These are phyloP conservation scores for Tenthredo amoena DNA, from an alignment of 2,888 invertebrate species.

Conservation along the genomic window DNA sequence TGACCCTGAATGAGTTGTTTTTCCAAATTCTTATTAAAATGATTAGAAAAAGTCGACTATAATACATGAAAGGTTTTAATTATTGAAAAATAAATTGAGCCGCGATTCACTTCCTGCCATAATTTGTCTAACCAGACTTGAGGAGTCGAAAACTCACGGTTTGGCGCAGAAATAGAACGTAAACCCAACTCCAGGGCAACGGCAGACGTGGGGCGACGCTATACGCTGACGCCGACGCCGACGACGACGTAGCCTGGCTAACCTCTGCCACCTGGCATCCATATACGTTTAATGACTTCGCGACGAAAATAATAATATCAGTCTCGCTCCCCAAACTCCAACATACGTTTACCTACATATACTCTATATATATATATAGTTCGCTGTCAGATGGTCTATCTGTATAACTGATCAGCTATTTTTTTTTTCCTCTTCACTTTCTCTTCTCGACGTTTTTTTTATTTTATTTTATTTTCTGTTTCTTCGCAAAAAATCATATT, in stretches of 20 bases:
- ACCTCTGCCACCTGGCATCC: constrained; percentile 49
- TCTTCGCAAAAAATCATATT: background rate
- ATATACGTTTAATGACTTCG: constrained; percentile 50
- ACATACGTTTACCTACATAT: background rate
- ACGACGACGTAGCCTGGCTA: background rate
- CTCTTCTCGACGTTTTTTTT: background rate
- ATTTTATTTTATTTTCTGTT: background rate
- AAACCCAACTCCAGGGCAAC: constrained; percentile 5
- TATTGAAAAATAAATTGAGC: constrained; percentile 8
- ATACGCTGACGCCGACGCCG: background rate
- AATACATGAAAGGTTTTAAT: background rate
- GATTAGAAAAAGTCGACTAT: background rate
- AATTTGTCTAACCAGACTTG: constrained; percentile 43
- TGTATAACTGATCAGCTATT: background rate
- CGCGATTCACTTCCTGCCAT: constrained; percentile 42
- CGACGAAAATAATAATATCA: constrained; percentile 49
- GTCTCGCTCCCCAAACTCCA: background rate
- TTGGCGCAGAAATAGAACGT: constrained; percentile 49
- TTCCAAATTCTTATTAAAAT: background rate
- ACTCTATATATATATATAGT: background rate
- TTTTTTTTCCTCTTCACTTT: background rate
- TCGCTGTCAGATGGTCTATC: background rate
- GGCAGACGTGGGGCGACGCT: constrained; percentile 42
- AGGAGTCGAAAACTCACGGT: constrained; percentile 30
- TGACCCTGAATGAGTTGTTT: no score